These are phyloP conservation scores for Ursus arctos DNA, from an alignment of 2,113 vertebrate species.

Conservation along the genomic window DNA sequence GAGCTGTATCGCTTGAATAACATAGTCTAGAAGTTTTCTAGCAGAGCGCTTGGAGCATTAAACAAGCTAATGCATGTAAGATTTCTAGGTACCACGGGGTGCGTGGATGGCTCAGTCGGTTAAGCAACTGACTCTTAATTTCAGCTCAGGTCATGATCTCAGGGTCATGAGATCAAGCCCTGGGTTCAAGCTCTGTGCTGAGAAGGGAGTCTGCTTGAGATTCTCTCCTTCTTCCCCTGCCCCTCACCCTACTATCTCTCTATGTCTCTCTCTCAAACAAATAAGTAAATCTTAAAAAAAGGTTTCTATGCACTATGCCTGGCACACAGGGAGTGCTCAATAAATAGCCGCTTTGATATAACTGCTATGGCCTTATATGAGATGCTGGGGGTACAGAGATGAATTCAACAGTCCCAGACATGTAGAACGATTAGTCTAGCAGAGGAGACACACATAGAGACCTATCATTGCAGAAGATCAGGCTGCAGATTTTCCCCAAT, in stretches of 20 bases:
- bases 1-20: slow-evolving; percentile 22
- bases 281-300: neutral
- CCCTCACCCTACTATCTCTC: neutral
- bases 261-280: neutral
- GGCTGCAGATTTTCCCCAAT: slow-evolving; percentile 55
- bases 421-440: slow-evolving; percentile 19
- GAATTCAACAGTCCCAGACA: slow-evolving; percentile 5
- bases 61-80: neutral
- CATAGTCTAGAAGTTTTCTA: slow-evolving; percentile 13
- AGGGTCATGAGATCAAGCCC: neutral
- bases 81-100: neutral
- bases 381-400: neutral
- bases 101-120: neutral
- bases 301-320: neutral
- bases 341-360: slow-evolving; percentile 13
- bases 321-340: slow-evolving; percentile 27
- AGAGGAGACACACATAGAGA: slow-evolving; percentile 59
- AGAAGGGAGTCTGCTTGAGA: neutral
- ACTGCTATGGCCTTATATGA: neutral
- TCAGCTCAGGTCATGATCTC: neutral
- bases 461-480: slow-evolving; percentile 49
- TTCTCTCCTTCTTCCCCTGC: neutral
- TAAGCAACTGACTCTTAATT: neutral
- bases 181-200: neutral
- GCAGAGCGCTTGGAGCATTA: neutral